Conservation (phyloP, 37 sponge, comb jelly and placozoan species). For the Oopsacas minuta region DNA sequence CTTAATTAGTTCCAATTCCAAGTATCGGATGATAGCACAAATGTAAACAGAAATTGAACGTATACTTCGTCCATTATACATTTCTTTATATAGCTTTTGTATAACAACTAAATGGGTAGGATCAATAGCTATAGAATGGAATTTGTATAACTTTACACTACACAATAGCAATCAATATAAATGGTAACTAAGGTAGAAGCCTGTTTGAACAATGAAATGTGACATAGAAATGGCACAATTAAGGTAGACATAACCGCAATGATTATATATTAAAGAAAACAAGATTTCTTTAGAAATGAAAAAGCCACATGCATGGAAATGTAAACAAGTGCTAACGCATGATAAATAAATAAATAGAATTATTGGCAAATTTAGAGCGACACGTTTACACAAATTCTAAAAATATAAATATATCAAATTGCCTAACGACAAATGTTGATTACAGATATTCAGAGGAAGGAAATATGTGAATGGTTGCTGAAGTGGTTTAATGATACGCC, state of each 20-base stretch:
- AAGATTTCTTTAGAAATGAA: not conserved
- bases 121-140: too few species aligned
- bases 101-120: not conserved
- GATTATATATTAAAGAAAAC: not conserved
- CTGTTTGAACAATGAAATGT: not conserved
- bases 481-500: too few species aligned
- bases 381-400: not conserved
- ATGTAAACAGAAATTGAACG: not conserved
- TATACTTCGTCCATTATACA: not conserved
- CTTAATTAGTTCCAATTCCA: slow-evolving; percentile 14
- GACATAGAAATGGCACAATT: not conserved
- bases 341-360: not conserved
- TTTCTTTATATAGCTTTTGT: not conserved
- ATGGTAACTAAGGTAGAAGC: not conserved
- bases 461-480: too few species aligned
- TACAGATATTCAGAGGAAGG: not conserved
- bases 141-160: not conserved
- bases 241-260: not conserved
- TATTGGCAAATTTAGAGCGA: not conserved
- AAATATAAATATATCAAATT: not conserved
- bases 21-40: not conserved
- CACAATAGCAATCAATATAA: not conserved
- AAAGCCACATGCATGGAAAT: not conserved
- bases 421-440: not conserved
- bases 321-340: not conserved